Conservation (phyloP, 2,888 invertebrate species). For the Troides aeacus region DNA sequence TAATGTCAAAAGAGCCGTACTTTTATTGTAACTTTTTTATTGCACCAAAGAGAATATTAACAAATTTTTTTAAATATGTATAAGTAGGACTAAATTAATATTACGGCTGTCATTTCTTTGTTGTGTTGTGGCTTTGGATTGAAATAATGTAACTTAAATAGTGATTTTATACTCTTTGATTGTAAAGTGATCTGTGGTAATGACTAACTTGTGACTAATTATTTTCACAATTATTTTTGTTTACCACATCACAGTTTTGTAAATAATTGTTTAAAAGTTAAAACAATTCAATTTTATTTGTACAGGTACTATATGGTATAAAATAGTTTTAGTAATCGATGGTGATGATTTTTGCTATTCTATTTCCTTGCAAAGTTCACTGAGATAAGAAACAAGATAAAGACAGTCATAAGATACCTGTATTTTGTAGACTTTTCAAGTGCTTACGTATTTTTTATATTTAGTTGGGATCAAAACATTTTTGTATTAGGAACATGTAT, state of each 20-base stretch:
- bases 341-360: constrained; percentile 55
- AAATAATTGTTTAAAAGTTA: constrained; percentile 32
- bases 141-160: background rate
- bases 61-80: background rate
- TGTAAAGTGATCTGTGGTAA: constrained; percentile 33
- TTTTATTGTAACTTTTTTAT: background rate
- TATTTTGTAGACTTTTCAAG: constrained; percentile 26
- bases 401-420: constrained; percentile 52
- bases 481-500: background rate
- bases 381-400: constrained; percentile 69
- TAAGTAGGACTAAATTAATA: background rate
- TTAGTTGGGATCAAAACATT: background rate
- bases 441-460: background rate
- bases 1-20: background rate
- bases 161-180: constrained; percentile 12
- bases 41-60: constrained; percentile 1
- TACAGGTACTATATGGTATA: constrained; percentile 9
- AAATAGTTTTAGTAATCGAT: constrained; percentile 39
- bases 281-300: constrained; percentile 21
- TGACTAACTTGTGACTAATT: constrained; percentile 40
- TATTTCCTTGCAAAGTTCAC: constrained; percentile 59
- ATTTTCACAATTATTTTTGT: constrained; percentile 42
- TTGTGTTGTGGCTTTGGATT: constrained; percentile 16
- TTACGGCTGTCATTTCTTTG: constrained; percentile 9
- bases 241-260: constrained; percentile 37